Conservation (phyloP, 2,113 vertebrate species). For the Vireo altiloquus region DNA sequence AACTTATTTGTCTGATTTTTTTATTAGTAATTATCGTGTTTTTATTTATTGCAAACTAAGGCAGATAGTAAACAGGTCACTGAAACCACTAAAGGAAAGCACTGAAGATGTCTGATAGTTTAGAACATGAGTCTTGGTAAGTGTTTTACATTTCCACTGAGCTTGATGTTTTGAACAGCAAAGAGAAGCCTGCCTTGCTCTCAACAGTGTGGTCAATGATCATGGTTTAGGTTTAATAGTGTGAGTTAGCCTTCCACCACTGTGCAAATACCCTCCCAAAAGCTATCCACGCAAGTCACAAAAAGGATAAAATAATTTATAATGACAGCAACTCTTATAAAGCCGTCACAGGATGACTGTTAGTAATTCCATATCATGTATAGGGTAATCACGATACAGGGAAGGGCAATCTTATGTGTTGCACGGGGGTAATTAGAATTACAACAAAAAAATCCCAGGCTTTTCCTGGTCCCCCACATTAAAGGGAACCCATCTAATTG, state of each 20-base stretch:
- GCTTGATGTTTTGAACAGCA: not conserved
- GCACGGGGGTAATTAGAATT: not conserved
- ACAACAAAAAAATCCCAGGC: not conserved
- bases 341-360: not conserved
- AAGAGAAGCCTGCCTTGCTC: not conserved
- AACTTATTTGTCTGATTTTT: not conserved
- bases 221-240: not conserved
- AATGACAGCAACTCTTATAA: not conserved
- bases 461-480: not conserved
- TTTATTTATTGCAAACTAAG: not conserved
- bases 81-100: not conserved
- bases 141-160: not conserved
- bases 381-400: not conserved
- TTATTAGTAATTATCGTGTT: not conserved
- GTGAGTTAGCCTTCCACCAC: not conserved
- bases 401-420: fast-evolving
- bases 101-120: not conserved
- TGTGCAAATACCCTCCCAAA: not conserved
- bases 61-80: not conserved
- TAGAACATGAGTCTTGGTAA: not conserved
- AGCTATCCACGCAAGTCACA: not conserved
- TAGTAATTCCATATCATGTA: not conserved
- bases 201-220: not conserved
- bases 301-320: not conserved
- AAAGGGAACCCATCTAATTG: not conserved